Conservation (phyloP, 2,797 vertebrate genomes). For the Chlorospingus flavigularis region DNA sequence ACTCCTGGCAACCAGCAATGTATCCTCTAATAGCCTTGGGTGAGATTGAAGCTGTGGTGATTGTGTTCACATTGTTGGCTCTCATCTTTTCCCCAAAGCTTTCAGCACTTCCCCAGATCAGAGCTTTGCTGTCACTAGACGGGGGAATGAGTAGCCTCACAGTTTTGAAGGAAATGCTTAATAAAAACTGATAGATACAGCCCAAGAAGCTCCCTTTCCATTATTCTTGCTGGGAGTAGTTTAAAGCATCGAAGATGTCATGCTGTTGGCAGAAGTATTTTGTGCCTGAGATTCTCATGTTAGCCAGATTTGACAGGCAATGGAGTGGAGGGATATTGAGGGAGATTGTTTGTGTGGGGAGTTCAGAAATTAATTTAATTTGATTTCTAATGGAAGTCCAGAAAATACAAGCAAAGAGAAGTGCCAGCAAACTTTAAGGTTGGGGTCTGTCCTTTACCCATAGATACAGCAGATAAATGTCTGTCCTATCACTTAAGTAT, state of each 20-base stretch:
- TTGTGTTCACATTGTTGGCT: conserved; percentile 11
- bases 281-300: conserved; percentile 17
- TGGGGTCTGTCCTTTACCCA: neutral
- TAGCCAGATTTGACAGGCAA: neutral
- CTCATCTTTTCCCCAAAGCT: neutral
- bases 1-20: conserved; percentile 24
- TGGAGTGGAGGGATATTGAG: neutral
- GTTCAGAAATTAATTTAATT: conserved; percentile 46
- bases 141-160: conserved; percentile 23
- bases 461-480: neutral
- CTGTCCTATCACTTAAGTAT: neutral
- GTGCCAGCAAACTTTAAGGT: neutral
- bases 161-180: conserved; percentile 63
- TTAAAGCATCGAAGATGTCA: conserved; percentile 51
- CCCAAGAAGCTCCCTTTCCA: conserved; percentile 39
- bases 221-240: conserved; percentile 58
- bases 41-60: conserved; percentile 63
- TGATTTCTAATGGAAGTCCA: conserved; percentile 23
- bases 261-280: conserved; percentile 54
- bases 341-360: neutral
- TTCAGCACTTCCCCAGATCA: neutral
- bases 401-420: neutral
- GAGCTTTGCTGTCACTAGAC: neutral
- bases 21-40: conserved; percentile 51
- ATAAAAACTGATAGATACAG: conserved; percentile 64